These are phyloP conservation scores for Dolomedes plantarius DNA, from an alignment of 2,888 invertebrate genomes.

Conservation along the genomic window DNA sequence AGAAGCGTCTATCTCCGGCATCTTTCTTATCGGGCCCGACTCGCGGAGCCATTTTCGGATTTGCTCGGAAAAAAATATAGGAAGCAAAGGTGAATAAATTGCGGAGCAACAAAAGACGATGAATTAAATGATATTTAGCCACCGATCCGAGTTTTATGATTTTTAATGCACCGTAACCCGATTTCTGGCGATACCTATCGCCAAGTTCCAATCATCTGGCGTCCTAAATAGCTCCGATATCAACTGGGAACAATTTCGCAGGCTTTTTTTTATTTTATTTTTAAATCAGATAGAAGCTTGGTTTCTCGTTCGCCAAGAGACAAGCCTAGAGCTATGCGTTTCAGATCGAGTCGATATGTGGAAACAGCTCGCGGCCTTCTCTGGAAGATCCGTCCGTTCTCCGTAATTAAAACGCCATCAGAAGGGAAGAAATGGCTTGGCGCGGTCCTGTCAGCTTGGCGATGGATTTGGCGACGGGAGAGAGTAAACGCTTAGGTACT, in stretches of 20 bases:
- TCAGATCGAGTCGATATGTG: not conserved
- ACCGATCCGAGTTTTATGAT: slow-evolving; percentile 1
- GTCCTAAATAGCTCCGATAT: slow-evolving; percentile 22
- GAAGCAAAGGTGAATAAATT: slow-evolving; percentile 8
- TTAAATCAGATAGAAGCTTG: not conserved
- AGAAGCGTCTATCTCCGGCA: not conserved
- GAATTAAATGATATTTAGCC: slow-evolving; percentile 11
- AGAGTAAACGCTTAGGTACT: not conserved
- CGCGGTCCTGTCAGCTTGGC: not conserved
- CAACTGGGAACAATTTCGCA: slow-evolving; percentile 13
- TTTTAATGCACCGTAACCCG: slow-evolving; percentile 22
- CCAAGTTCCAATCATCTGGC: not conserved
- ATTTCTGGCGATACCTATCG: slow-evolving; percentile 17
- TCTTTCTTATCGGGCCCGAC: not conserved
- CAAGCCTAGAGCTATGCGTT: slow-evolving; percentile 23
- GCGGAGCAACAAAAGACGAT: not conserved
- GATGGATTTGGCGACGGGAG: not conserved
- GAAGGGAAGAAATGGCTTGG: not conserved
- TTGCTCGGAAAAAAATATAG: not conserved
- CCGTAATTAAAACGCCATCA: slow-evolving; percentile 3
- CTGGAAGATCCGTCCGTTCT: not conserved
- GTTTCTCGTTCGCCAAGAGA: slow-evolving; percentile 3
- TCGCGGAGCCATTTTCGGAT: slow-evolving; percentile 1
- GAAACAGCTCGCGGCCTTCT: not conserved
- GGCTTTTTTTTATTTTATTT: slow-evolving; percentile 4